Evolutionary conservation across 53 echinoderm and acorn worm genomes (phyloP), one percentile per base, ranked within the genome.

Genomic region (Holothuria scabra): DNA sequence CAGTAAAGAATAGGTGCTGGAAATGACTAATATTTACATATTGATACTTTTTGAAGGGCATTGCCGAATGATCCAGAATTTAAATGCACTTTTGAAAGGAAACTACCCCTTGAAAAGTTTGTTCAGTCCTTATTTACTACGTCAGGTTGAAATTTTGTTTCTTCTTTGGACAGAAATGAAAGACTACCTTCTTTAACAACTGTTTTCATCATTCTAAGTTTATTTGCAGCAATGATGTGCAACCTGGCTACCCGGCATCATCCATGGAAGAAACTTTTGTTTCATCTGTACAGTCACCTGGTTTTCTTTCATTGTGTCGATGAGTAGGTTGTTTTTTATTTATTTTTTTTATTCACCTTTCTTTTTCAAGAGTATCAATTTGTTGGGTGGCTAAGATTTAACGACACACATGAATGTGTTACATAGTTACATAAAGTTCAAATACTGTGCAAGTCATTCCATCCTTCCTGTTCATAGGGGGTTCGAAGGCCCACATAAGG

Each of bases 61-160:
- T 8, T 60, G 24, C 60, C 3, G 2, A 21, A 60, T 60, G 60
- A 60, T 8, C 60, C 60, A 9, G 52, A 91, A 20, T 28, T 91
- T 9, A 92, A 88, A 52, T 32, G 76, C 68, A n/a, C n/a, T 4
- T 61, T 14, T 63, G 92, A 89, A 69, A 85, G 84, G 44, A 88
- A 84, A 57, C 19, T 88, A 21, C 60, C 60, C 3, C 24, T 60
- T 3, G 60, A 24, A 60, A 60, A 9, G 3, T 5, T 4, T 60
- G 8, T 3, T 22, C 88, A n/a, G n/a, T n/a, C n/a, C n/a, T n/a
- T n/a, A n/a, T 91, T 84, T 67, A 91, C 88, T 24, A 81, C 56
- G 19, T 70, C 85, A 24, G 91, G 91, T 6, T 93, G 93, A 30
- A 90, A 93, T 66, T 93, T 93, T 90, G 93, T 87, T 11, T 92